phyloP scores from a whole-genome alignment of 2,888 invertebrate species.

The Penaeus monodon region DNA sequence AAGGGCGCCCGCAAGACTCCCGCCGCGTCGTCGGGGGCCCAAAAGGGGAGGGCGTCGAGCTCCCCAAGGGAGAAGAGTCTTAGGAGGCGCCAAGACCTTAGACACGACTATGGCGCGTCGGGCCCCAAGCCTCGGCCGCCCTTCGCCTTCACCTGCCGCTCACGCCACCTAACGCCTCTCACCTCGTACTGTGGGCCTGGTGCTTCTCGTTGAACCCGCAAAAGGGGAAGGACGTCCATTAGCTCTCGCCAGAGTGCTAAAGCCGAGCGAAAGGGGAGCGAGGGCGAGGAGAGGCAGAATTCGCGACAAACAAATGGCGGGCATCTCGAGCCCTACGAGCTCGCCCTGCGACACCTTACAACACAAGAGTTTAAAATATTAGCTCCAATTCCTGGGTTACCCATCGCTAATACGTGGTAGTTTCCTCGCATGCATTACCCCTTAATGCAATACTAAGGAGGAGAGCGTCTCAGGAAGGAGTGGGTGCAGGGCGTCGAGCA shows the following conservation, averaged over 20 bases:
- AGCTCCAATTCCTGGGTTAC: slow-evolving; percentile 47
- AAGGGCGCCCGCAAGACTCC: too few species aligned
- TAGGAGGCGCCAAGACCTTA: background rate
- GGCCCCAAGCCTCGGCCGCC: background rate
- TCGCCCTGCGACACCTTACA: slow-evolving; percentile 22
- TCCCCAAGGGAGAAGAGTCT: background rate
- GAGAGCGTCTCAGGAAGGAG: slow-evolving; percentile 55
- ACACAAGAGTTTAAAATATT: background rate
- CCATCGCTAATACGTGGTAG: slow-evolving; percentile 95
- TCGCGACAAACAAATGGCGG: slow-evolving; percentile 61
- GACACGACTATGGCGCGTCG: slow-evolving; percentile 25
- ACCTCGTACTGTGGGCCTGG: slow-evolving; percentile 65
- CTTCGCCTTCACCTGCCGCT: slow-evolving; percentile 18
- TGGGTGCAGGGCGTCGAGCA: slow-evolving; percentile 37
- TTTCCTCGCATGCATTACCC: slow-evolving; percentile 99
- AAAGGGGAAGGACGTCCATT: slow-evolving; percentile 20
- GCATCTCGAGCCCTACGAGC: slow-evolving; percentile 31
- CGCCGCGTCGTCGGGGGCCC: too few species aligned
- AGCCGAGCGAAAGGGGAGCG: background rate
- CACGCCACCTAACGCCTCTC: slow-evolving; percentile 28
- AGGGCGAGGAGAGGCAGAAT: slow-evolving; percentile 44
- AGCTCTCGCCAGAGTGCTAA: background rate
- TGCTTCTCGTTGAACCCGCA: slow-evolving; percentile 65
- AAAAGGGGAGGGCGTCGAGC: background rate
- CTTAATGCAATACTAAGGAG: slow-evolving; percentile 65